phyloP scores from a whole-genome alignment of 2,888 invertebrate genomes.

The Labia minor region DNA sequence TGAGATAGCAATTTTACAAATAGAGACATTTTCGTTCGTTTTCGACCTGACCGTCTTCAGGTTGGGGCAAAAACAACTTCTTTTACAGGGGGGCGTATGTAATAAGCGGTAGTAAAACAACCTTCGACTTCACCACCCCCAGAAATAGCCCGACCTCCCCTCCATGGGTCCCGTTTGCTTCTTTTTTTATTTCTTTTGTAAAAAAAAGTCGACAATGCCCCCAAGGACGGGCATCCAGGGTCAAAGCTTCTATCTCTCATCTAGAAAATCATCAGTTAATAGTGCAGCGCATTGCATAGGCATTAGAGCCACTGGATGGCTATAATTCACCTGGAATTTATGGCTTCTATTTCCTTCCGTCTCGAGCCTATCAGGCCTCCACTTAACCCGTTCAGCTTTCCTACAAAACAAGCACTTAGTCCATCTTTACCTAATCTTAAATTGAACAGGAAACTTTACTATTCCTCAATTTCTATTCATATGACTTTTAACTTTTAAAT shows the following conservation, averaged over 20 bases:
- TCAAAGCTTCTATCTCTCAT: no score
- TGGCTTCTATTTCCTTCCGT: neutral
- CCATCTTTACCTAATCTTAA: no score
- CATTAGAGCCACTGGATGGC: neutral
- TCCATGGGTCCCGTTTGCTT: neutral
- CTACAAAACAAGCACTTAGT: neutral
- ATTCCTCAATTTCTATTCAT: no score
- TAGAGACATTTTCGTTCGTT: neutral
- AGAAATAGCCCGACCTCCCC: neutral
- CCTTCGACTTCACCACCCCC: neutral
- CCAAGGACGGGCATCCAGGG: neutral
- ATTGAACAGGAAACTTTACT: no score
- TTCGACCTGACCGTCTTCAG: neutral
- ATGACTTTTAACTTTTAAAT: no score
- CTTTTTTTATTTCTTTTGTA: constrained; percentile 2
- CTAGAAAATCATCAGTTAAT: no score
- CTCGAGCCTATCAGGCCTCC: neutral
- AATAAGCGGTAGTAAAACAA: constrained; percentile 1
- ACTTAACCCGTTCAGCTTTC: neutral
- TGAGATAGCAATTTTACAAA: constrained; percentile 2
- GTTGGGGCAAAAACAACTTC: neutral
- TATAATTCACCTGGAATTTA: neutral
- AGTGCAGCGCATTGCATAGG: neutral
- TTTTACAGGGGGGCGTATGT: neutral
- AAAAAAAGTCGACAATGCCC: neutral